These are phyloP conservation scores for Syngnathus acus DNA, from an alignment of 2,797 vertebrate genomes.

Conservation along the genomic window DNA sequence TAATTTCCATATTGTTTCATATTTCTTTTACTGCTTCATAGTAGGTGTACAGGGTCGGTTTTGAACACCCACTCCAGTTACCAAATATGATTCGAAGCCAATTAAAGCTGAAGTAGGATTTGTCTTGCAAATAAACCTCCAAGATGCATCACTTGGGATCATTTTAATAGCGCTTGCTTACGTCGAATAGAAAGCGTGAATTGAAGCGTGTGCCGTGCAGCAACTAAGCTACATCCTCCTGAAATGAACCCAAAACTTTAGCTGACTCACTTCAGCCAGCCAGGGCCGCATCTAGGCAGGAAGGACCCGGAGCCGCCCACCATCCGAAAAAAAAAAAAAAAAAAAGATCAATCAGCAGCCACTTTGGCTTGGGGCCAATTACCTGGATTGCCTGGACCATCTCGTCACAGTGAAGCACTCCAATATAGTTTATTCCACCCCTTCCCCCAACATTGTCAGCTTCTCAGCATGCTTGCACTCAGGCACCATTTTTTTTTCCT, in stretches of 20 bases:
- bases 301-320: too few relatives aligned
- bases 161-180: neutral
- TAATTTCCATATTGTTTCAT: neutral
- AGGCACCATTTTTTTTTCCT: too few relatives aligned
- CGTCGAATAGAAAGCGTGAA: neutral
- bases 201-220: neutral
- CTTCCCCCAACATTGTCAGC: neutral
- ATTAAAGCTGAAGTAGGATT: neutral
- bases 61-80: constrained; percentile 2
- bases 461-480: neutral
- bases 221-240: neutral
- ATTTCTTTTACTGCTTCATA: neutral
- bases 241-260: neutral
- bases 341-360: too few relatives aligned
- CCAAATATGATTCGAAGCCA: neutral
- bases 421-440: neutral
- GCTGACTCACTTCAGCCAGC: too few relatives aligned
- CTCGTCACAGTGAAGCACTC: neutral
- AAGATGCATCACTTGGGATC: neutral
- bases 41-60: neutral
- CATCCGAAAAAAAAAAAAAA: too few relatives aligned
- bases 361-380: too few relatives aligned
- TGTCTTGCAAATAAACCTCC: constrained; percentile 4
- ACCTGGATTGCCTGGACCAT: too few relatives aligned
- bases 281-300: too few relatives aligned